A percentile compares a stretch with the other conserved stretches of the same genome.
Conservation (phyloP, 2,888 invertebrate species). For the Tenodera sinensis region DNA sequence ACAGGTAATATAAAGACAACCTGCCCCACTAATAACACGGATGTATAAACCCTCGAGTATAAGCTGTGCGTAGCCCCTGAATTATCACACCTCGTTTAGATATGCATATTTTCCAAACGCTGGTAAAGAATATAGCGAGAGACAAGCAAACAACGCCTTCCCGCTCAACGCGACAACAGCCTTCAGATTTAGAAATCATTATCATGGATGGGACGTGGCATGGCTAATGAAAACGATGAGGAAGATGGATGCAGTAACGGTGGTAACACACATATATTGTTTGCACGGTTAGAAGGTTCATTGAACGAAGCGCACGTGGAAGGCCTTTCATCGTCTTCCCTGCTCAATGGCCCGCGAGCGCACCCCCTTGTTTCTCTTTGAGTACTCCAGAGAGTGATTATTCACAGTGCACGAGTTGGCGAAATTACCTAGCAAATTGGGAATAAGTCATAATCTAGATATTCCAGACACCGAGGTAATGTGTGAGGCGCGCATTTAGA, state of each 20-base stretch:
- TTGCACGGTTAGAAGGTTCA: background rate
- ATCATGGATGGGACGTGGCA: background rate
- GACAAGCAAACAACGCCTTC: background rate
- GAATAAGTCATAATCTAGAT: no score
- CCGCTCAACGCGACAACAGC: background rate
- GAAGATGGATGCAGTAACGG: background rate
- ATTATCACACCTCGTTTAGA: background rate
- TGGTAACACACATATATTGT: background rate
- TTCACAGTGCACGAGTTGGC: no score
- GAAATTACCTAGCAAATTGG: no score
- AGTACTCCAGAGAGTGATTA: no score
- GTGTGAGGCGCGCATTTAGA: no score
- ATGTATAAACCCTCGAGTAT: no score
- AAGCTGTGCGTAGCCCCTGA: background rate
- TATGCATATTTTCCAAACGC: background rate
- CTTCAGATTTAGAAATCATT: background rate
- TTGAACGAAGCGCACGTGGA: background rate
- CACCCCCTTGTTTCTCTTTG: background rate
- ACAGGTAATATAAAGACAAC: background rate
- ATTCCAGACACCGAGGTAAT: no score
- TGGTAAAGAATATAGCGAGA: background rate
- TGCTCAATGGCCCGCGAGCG: background rate
- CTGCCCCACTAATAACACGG: background rate
- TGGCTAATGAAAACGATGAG: background rate
- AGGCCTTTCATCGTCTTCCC: background rate